phyloP scores from a whole-genome alignment of 1,140 invertebrate genomes.

The Pseudomyrmex flavicornis region DNA sequence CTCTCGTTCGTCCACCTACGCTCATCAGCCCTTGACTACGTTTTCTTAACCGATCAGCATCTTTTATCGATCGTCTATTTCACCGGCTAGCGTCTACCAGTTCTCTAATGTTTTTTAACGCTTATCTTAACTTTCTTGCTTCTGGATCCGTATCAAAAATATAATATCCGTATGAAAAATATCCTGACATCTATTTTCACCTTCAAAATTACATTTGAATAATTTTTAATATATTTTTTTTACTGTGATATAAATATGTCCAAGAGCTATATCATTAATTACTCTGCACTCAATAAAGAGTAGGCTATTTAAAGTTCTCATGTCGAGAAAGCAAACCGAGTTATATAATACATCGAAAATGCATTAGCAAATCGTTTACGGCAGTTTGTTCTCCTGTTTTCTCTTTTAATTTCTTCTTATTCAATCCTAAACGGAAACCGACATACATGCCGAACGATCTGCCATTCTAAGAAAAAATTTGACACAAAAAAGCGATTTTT shows the following conservation, averaged over 20 bases:
- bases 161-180: neutral
- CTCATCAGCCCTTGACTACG: conserved; percentile 3
- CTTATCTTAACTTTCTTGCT: neutral
- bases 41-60: neutral
- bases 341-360: conserved; percentile 73
- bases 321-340: conserved; percentile 70
- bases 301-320: neutral
- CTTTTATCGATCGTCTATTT: neutral
- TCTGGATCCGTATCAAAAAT: neutral
- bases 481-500: neutral
- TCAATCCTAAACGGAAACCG: neutral
- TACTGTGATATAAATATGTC: neutral
- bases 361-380: conserved; percentile 69
- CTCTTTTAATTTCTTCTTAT: neutral
- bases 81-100: neutral
- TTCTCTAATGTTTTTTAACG: neutral
- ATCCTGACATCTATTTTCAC: neutral
- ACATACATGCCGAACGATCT: neutral
- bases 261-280: conserved; percentile 20
- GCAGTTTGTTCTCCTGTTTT: conserved; percentile 10
- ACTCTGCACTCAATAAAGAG: too few relatives aligned
- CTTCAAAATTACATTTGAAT: too few relatives aligned
- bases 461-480: neutral
- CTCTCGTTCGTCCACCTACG: conserved; percentile 21
- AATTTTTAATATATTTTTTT: neutral